Percentiles rank a stretch among this genome's conserved stretches.
These are phyloP conservation scores for Eledona agricola DNA, from an alignment of 2,888 invertebrate genomes.

Conservation along the genomic window DNA sequence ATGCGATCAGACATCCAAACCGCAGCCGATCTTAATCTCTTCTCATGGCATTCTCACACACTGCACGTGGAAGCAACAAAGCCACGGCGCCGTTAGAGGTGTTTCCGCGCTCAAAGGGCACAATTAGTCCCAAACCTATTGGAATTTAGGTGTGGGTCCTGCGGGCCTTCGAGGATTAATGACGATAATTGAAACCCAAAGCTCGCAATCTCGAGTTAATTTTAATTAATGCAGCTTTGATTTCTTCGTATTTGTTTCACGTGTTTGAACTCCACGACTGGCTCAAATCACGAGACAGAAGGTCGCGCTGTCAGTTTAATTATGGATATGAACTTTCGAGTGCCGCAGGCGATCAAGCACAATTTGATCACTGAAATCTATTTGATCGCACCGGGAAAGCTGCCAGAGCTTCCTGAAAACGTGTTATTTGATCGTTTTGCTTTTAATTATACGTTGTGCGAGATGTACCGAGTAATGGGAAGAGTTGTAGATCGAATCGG, in stretches of 20 bases:
- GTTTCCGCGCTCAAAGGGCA: constrained; percentile 7
- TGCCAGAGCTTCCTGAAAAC: constrained; percentile 2
- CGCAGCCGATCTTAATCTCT: constrained; percentile 31
- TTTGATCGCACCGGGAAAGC: too few species aligned
- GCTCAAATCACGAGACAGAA: constrained; percentile 26
- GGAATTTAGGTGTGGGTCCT: constrained; percentile 9
- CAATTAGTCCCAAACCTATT: constrained; percentile 23
- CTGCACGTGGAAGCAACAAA: constrained; percentile 29
- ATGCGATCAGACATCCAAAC: constrained; percentile 2
- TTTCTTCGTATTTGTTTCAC: too few species aligned
- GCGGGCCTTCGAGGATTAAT: too few species aligned
- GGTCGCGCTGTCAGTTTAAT: constrained; percentile 27
- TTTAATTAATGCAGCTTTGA: too few species aligned
- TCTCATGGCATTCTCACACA: constrained; percentile 32
- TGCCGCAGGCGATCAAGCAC: constrained; percentile 10
- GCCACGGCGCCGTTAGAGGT: constrained; percentile 20
- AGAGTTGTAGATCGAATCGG: constrained; percentile 38
- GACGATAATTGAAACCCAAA: constrained; percentile 14
- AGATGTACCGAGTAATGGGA: constrained; percentile 26
- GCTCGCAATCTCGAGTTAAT: too few species aligned
- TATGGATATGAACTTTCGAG: constrained; percentile 22
- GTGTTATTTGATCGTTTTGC: constrained; percentile 15
- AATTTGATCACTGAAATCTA: constrained; percentile 11
- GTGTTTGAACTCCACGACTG: constrained; percentile 27
- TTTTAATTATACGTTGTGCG: constrained; percentile 34